These are phyloP conservation scores for Drosophila sp. DNA, from an alignment of 1,140 invertebrate genomes.

Conservation along the genomic window DNA sequence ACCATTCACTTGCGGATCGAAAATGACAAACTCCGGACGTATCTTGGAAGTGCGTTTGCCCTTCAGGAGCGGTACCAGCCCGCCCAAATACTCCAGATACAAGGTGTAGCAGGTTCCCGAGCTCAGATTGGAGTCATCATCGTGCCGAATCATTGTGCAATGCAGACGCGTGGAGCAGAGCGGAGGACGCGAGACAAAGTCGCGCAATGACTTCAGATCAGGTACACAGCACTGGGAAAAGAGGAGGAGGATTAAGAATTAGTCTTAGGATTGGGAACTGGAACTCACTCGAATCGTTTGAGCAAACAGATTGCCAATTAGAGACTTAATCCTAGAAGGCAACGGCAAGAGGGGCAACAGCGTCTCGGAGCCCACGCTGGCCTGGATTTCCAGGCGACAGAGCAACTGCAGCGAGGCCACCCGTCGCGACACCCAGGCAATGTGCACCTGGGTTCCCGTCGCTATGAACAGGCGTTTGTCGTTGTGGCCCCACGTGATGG, in stretches of 20 bases:
- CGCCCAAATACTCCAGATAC: slow-evolving; percentile 98
- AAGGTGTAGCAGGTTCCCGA: slow-evolving; percentile 95
- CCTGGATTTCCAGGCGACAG: slow-evolving; percentile 89
- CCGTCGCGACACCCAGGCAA: slow-evolving; percentile 95
- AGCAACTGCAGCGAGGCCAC: slow-evolving; percentile 95
- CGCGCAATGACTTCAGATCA: slow-evolving; percentile 92
- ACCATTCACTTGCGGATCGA: slow-evolving; percentile 94
- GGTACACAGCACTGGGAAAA: slow-evolving; percentile 95
- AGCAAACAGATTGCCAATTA: slow-evolving; percentile 94
- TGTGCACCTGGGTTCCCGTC: slow-evolving; percentile 94
- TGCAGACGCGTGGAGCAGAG: slow-evolving; percentile 92
- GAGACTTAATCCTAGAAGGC: slow-evolving; percentile 91
- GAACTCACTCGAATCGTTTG: slow-evolving; percentile 95
- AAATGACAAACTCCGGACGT: slow-evolving; percentile 98
- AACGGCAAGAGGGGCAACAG: slow-evolving; percentile 90
- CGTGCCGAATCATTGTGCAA: slow-evolving; percentile 98
- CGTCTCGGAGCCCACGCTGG: slow-evolving; percentile 86
- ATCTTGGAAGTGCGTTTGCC: slow-evolving; percentile 98
- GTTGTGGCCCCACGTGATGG: slow-evolving; percentile 98
- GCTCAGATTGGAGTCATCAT: slow-evolving; percentile 88
- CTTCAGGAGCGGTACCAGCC: slow-evolving; percentile 96
- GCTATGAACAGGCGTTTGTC: slow-evolving; percentile 97
- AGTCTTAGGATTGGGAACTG: not conserved
- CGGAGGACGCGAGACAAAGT: slow-evolving; percentile 96
- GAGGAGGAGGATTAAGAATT: not conserved